Evolutionary conservation across 1,140 invertebrate species (phyloP), one percentile per base, ranked within the genome.

Genomic region (Lethocerus indicus): DNA sequence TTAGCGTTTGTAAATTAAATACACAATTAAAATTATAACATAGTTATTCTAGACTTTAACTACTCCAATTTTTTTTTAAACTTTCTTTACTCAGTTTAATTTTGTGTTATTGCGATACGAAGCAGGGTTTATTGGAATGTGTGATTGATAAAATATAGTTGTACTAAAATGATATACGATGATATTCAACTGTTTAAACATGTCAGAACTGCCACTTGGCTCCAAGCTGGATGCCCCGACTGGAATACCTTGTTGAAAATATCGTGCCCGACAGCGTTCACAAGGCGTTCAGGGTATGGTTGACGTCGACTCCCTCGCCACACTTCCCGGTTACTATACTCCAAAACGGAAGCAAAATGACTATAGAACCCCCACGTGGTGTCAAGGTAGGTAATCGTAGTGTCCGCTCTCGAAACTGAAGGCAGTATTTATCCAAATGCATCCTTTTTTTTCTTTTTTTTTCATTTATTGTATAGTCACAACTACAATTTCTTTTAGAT

Each of bases 261-360:
- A 60, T 81, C 4, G 58, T 65, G 4, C 56, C 67, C 0, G 68
- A 70, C 16, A 62, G 60, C 2, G 70, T 68, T 0, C 71, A 82
- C 56, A 60, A 65, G 36, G 68, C 73, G 41, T 83, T 82, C 59
- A 67, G 80, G n/a, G 63, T 83, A 3, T 84, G 80, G 79, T 60
- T 84, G 42, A 84, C 80, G 0, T 81, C 76, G 32, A 77, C 76
- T 32, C 78, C 81, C 1, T 78, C 75, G 0, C 59, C 66, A 0
- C 48, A 61, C 41, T 83, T 83, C 58, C 80, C 81, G 1, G 75
- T 79, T 0, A 70, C 74, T 2, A 73, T 84, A 36, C 65, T 83
- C 24, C 78, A 82, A 59, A 81, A 81, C 60, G 72, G 78, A 21
- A 69, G 73, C 29, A 83, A 83, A 63, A 79, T 83, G 71, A 83